Base-by-base conservation (phyloP, 2,888 invertebrate species). In the Lydus trimaculatus region DNA sequence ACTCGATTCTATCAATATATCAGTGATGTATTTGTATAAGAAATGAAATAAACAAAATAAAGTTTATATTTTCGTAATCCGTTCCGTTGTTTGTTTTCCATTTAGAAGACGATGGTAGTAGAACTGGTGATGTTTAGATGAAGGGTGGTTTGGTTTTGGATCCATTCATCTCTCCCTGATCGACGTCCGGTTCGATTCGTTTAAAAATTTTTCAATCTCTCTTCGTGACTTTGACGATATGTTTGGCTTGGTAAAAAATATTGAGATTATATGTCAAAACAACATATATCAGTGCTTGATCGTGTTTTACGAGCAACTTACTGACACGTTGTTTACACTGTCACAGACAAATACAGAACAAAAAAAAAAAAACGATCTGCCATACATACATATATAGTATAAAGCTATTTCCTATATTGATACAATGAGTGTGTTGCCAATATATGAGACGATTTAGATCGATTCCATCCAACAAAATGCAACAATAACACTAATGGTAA, bases 281-380 rank as follows among this genome's bases (percentile, higher is more conserved):
- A 77, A 78, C 77, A 79, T 79, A 77, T 75, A 78, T 78, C 78
- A 77, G 70, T 72, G 75, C 72, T 71, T 60, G 75, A 71, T 74
- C 73, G 70, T 70, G 69, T 77, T 77, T 75, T 74, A 77, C 75
- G 73, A 75, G 70, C 72, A 75, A 76, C 75, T 78, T 79, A 76
- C 75, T 71, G 77, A 75, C 77, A 72, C 76, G 76, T 70, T 78
- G 78, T 78, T 78, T 75, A 77, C 74, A 71, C 73, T 75, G 75
- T 77, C 78, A 75, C 65, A 73, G 74, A 74, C 75, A 77, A 73
- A 77, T 73, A 76, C 66, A 63, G 73, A 65, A 72, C 66, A 28
- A 65, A 70, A 33, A 9, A 43, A n/a, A n/a, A 20, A 69, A 75
- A 76, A 72, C 71, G 71, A 70, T 65, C 71, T 70, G 75, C 75